These are phyloP conservation scores for Hyposmocoma kahamanoa DNA, from an alignment of 1,140 invertebrate genomes.

Conservation along the genomic window DNA sequence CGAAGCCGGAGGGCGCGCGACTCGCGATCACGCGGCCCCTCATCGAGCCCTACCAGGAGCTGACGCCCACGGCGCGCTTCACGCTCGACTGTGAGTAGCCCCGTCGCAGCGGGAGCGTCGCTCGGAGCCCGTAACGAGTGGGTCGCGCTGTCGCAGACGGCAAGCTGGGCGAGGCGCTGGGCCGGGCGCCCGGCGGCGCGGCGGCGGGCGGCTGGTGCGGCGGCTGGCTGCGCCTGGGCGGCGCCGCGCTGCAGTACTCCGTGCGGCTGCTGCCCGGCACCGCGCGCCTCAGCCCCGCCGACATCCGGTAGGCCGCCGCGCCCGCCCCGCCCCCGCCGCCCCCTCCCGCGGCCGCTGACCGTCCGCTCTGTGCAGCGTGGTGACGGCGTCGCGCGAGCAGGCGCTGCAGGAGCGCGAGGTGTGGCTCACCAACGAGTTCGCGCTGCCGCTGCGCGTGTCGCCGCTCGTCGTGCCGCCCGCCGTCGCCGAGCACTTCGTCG, in stretches of 20 bases:
- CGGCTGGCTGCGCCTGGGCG: slow-evolving; percentile 37
- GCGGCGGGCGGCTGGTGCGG: slow-evolving; percentile 31
- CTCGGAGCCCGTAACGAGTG: neutral
- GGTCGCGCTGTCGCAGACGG: slow-evolving; percentile 10
- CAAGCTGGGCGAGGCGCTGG: slow-evolving; percentile 4
- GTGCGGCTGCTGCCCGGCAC: slow-evolving; percentile 45
- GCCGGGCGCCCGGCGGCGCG: slow-evolving; percentile 3
- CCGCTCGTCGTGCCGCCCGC: slow-evolving; percentile 19
- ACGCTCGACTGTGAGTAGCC: slow-evolving; percentile 84
- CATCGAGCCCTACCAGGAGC: slow-evolving; percentile 38
- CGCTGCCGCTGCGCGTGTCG: slow-evolving; percentile 21
- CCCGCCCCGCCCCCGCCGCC: neutral
- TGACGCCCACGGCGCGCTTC: slow-evolving; percentile 78
- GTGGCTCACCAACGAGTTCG: slow-evolving; percentile 35
- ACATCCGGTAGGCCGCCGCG: slow-evolving; percentile 21
- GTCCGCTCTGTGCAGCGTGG: slow-evolving; percentile 27
- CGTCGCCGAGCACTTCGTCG: slow-evolving; percentile 27
- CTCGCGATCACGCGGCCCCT: slow-evolving; percentile 30
- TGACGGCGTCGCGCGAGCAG: slow-evolving; percentile 24
- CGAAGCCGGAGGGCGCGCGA: slow-evolving; percentile 21
- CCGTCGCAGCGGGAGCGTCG: neutral
- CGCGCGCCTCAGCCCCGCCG: slow-evolving; percentile 22
- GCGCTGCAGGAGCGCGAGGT: slow-evolving; percentile 15
- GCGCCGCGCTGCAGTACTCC: slow-evolving; percentile 37
- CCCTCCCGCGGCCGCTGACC: neutral